A percentile compares a stretch with the other conserved stretches of the same genome.
Conservation (phyloP, 2,797 vertebrate species). For the Holocentrus rufus region DNA sequence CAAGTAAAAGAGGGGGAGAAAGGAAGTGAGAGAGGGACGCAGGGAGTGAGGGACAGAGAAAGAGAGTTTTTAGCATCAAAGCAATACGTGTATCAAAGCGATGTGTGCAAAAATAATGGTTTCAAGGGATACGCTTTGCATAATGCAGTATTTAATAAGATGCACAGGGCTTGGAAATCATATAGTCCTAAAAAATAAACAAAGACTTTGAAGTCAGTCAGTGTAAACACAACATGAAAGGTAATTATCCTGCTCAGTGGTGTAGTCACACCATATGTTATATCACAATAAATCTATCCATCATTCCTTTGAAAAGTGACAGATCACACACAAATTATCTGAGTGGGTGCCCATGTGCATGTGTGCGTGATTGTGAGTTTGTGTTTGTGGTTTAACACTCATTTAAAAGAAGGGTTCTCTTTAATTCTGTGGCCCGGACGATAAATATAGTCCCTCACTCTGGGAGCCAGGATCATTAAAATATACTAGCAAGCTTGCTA, state of each 20-base stretch:
- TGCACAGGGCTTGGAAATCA: constrained; percentile 49
- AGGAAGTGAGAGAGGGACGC: constrained; percentile 32
- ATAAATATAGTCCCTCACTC: constrained; percentile 27
- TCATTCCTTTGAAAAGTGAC: constrained; percentile 35
- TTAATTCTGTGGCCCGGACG: background rate
- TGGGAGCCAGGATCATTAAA: constrained; percentile 59
- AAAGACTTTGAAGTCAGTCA: constrained; percentile 67
- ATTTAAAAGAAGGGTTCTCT: constrained; percentile 42
- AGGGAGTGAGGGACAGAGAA: constrained; percentile 31
- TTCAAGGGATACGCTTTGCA: constrained; percentile 55
- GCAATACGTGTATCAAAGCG: constrained; percentile 60
- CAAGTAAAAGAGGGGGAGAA: background rate
- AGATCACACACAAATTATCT: constrained; percentile 23
- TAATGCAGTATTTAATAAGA: constrained; percentile 66
- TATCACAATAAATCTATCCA: constrained; percentile 45
- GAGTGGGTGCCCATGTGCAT: background rate
- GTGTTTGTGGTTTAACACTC: constrained; percentile 17
- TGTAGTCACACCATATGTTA: constrained; percentile 41
- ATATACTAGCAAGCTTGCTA: constrained; percentile 34
- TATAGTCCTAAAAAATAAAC: constrained; percentile 61
- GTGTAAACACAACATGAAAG: constrained; percentile 57
- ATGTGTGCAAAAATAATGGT: constrained; percentile 58
- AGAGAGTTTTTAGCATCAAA: constrained; percentile 64
- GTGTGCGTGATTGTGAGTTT: constrained; percentile 10
- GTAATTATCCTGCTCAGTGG: constrained; percentile 54